Base-by-base conservation (phyloP, 2,888 invertebrate species). In the Eupithecia dodoneata region DNA sequence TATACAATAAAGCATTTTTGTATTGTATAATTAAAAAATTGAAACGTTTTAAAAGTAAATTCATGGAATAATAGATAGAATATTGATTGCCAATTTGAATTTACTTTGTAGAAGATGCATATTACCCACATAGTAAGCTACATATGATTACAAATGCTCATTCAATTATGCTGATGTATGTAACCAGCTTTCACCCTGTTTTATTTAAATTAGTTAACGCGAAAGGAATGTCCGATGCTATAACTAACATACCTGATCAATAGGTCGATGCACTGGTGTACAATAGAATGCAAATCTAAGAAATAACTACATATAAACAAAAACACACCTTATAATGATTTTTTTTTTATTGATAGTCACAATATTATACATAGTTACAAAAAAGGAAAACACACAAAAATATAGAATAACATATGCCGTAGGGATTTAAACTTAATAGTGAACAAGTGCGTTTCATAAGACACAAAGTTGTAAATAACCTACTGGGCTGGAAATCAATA, bases 181-280 rank as follows among this genome's bases (percentile, higher is more conserved):
- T 67, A 41, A 41, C 13, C 45, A 67, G 69, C 72, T 72, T 76
- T 76, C 76, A 76, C 76, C 67, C 66, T 55, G 66, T 55, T 30
- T 76, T 45, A 72, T 72, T 55, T 66, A 45, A 72, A 76, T 75
- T 41, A 74, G 74, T 70, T 63, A 55, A 55, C 72, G 75, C 65
- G 47, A 65, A 73, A 65, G 42, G 55, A 71, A 55, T 44, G 55
- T 71, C 15, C 47, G 18, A 66, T 75, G 71, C 70, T 63, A 30
- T 30, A 13, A 66, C 52, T 30, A 13, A 66, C 52, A 45, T 6
- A 72, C 41, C 49, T 71, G 18, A 70, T 70, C 70, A 74, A 70
- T 47, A 74, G 70, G 74, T 44, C 70, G 13, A 63, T 74, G 63
- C 74, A 59, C 70, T 74, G 13, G 45, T 15, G 15, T 63, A 12